These are phyloP conservation scores for Dicyrtomina minuta DNA, from an alignment of 2,888 invertebrate species.

Conservation along the genomic window DNA sequence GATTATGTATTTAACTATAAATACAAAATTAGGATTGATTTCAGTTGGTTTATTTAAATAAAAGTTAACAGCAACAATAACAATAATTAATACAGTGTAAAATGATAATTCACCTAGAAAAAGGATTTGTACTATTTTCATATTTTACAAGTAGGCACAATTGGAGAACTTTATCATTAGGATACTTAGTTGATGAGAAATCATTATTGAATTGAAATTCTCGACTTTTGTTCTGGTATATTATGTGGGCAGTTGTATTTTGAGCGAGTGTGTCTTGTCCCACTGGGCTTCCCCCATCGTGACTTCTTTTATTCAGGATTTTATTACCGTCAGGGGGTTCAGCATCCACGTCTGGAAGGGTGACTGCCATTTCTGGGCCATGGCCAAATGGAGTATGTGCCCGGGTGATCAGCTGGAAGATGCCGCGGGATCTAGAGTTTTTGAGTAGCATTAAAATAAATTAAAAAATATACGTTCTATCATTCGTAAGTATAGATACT, in stretches of 20 bases:
- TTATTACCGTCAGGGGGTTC: neutral
- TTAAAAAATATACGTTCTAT: conserved; percentile 6
- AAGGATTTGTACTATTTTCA: too few relatives aligned
- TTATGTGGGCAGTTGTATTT: neutral
- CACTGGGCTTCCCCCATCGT: neutral
- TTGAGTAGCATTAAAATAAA: conserved; percentile 3
- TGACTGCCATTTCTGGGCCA: conserved; percentile 34
- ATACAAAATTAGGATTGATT: too few relatives aligned
- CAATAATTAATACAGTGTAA: too few relatives aligned
- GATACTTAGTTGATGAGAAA: conserved; percentile 13
- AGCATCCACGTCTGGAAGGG: neutral
- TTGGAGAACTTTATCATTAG: conserved; percentile 16
- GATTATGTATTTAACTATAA: too few relatives aligned
- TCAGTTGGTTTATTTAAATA: too few relatives aligned
- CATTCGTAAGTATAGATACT: too few relatives aligned
- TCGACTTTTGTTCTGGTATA: conserved; percentile 8
- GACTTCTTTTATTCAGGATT: neutral
- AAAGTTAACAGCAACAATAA: too few relatives aligned
- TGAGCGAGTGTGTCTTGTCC: too few relatives aligned
- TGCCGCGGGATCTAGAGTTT: conserved; percentile 29
- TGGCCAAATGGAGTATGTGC: conserved; percentile 33
- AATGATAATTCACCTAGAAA: too few relatives aligned
- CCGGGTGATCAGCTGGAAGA: conserved; percentile 33
- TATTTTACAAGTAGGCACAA: neutral
- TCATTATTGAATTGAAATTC: conserved; percentile 16